Evolutionary conservation across 2,113 vertebrate species (phyloP), one percentile per base, ranked within the genome.

Genomic region (Amblyopsis rosae): DNA sequence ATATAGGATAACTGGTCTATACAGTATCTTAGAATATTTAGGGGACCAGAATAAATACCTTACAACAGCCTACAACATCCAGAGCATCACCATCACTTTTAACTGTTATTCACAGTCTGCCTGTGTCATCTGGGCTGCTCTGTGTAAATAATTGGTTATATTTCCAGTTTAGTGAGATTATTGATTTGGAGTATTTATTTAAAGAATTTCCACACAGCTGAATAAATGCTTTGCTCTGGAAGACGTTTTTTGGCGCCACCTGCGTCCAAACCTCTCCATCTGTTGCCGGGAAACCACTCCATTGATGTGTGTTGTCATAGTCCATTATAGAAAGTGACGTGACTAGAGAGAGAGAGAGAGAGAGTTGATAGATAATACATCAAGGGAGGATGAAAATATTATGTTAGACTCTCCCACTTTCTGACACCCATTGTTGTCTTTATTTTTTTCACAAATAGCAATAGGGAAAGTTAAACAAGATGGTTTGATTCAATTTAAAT

Each of bases 221-320:
- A 89, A 87, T 91, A 84, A 83, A 74, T 82, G 83, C 89, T 70
- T 83, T 70, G 57, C 59, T 54, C 51, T 75, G 77, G 75, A 85
- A 84, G 76, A 72, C 13, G 33, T 69, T 78, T 26, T 86, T 75
- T 84, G 84, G 82, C 77, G 83, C 71, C 73, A 65, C 76, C 76
- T 46, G 73, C 53, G 55, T 83, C 69, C 81, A 84, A 75, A 79
- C 77, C 76, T 26, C 84, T 57, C 75, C 69, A 73, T 77, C 81
- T 81, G 90, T 91, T 91, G 90, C 90, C 66, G 83, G 86, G 89
- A 90, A 90, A 91, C 88, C 82, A 81, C 72, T 84, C 61, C 74
- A 82, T 84, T 89, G 84, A 89, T 89, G 86, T 88, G 82, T 85
- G 84, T 84, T 86, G 81, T 86, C 88, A 87, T 79, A 73, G 73